Percentiles rank a stretch among this genome's conserved stretches.
phyloP scores from a whole-genome alignment of 2,797 vertebrate genomes.

The Corythornis leucogaster region DNA sequence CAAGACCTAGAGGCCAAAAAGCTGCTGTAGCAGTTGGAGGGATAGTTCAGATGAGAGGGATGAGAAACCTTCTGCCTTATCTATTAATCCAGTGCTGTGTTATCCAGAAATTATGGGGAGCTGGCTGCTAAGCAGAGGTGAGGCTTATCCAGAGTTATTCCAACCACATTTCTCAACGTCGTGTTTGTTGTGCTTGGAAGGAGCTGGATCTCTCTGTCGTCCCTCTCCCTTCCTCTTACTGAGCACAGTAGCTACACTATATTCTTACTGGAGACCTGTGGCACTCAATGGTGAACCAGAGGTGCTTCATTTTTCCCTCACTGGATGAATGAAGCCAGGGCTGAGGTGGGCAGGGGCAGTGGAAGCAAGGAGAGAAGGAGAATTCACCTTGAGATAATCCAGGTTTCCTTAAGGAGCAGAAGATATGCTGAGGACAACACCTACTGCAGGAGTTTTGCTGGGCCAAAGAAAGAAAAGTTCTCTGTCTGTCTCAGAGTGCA shows the following conservation, averaged over 20 bases:
- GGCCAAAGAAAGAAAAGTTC: not conserved
- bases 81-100: conserved; percentile 27
- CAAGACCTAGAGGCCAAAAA: not conserved
- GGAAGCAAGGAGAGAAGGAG: not conserved
- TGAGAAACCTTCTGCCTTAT: conserved; percentile 28
- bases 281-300: conserved; percentile 12
- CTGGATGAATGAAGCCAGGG: conserved; percentile 47
- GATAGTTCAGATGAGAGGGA: not conserved
- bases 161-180: conserved; percentile 19
- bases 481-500: not conserved
- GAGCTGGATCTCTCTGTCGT: not conserved
- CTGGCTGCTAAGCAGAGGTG: conserved; percentile 36
- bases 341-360: not conserved
- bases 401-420: conserved; percentile 8
- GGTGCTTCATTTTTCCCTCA: not conserved
- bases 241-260: conserved; percentile 63
- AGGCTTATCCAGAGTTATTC: conserved; percentile 53
- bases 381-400: conserved; percentile 43
- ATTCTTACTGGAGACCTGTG: not conserved
- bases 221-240: conserved; percentile 25
- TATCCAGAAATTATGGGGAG: conserved; percentile 45
- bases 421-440: not conserved
- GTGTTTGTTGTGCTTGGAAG: conserved; percentile 72
- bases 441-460: not conserved
- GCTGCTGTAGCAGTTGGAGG: not conserved